Conservation (phyloP, 2,888 invertebrate genomes). For the Macrosoma leucophasiata region DNA sequence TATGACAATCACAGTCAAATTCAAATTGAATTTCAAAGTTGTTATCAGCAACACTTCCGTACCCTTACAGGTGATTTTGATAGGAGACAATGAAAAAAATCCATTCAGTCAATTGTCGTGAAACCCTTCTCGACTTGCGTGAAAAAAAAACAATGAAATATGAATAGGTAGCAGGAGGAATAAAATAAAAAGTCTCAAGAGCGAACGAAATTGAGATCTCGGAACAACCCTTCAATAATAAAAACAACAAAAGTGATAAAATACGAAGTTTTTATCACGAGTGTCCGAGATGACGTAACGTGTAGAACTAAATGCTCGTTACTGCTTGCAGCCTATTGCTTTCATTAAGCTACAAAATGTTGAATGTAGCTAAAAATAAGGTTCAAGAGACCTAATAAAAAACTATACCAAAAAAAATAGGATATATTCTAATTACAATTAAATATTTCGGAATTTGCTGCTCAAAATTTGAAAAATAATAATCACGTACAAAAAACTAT, state of each 20-base stretch:
- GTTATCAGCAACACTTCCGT: conserved; percentile 57
- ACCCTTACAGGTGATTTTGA: conserved; percentile 29
- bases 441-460: too few species aligned
- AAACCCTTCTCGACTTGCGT: conserved; percentile 43
- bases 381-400: too few species aligned
- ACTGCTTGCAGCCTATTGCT: too few species aligned
- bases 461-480: too few species aligned
- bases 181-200: conserved; percentile 35
- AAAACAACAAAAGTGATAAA: conserved; percentile 17
- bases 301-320: too few species aligned
- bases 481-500: too few species aligned
- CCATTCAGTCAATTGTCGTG: conserved; percentile 47
- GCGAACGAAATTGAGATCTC: conserved; percentile 43
- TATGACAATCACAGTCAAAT: conserved; percentile 21
- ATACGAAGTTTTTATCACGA: conserved; percentile 3
- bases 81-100: conserved; percentile 40
- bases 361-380: too few species aligned
- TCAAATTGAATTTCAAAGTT: conserved; percentile 24
- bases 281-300: too few species aligned
- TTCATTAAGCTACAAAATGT: too few species aligned
- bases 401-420: too few species aligned
- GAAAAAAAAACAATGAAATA: conserved; percentile 31
- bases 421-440: too few species aligned
- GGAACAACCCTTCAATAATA: conserved; percentile 26
- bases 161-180: conserved; percentile 22